Base-by-base conservation (phyloP, 1,140 invertebrate species). In the Pinna nobilis region DNA sequence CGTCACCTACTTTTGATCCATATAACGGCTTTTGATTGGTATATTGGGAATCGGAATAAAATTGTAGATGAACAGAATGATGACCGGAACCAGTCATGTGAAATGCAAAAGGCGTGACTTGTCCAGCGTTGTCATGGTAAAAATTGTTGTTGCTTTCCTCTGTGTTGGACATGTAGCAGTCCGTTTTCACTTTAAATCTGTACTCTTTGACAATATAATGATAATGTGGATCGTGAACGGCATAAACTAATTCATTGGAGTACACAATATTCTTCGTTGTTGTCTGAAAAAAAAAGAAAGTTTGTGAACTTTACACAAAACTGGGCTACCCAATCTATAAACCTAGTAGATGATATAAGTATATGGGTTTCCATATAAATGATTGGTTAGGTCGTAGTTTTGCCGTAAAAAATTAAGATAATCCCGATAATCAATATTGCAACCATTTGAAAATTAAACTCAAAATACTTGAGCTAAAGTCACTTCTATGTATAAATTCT, bases 221-320 rank as follows among this genome's bases (percentile, higher is more conserved):
- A n/a, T 61, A 33, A 4, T 35, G 25, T 4, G 69, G 69, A 15
- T 71, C 69, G 44, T 71, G 69, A 55, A 64, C 11, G 4, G 60
- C 69, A 35, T 64, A 71, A 1, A 53, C 37, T 23, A 71, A 23
- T 23, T 47, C 44, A 28, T 64, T 64, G 20, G 32, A 37, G 23
- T 71, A 64, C 11, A 71, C 25, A 6, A 71, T 23, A 15, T 39
- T 15, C 9, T 32, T 28, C 9, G 7, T 9, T 3, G 33, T 20
- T 20, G 59, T 32, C 69, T 71, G 25, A 49, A 39, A 11, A 4
- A 3, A n/a, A 53, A 25, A 53, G 13, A 23, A 25, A 53, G 13
- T 53, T 5, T n/a, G n/a, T n/a, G n/a, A n/a, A n/a, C n/a, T n/a
- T n/a, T n/a, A n/a, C n/a, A n/a, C n/a, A n/a, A n/a, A n/a, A n/a